These are phyloP conservation scores for Gasteruption jaculator DNA, from an alignment of 2,888 invertebrate genomes.

Conservation along the genomic window DNA sequence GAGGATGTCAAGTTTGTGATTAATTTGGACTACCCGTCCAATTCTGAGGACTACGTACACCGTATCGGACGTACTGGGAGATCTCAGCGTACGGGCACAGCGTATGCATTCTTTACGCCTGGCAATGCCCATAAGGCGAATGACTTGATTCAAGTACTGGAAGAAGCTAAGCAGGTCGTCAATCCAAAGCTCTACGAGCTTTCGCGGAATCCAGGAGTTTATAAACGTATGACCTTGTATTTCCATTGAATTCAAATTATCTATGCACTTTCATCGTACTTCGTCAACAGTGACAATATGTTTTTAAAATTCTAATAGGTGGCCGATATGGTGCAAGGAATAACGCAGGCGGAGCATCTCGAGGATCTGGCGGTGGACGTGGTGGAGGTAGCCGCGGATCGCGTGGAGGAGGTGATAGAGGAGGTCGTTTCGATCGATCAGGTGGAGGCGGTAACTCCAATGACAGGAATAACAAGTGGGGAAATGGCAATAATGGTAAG, in stretches of 20 bases:
- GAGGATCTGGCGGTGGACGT: constrained; percentile 33
- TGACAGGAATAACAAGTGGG: constrained; percentile 41
- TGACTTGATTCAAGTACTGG: constrained; percentile 85
- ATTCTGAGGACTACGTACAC: constrained; percentile 96
- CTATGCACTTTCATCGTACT: constrained; percentile 1
- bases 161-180: constrained; percentile 91
- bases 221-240: constrained; percentile 36
- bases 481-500: constrained; percentile 34
- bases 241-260: background rate
- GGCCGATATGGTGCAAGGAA: constrained; percentile 43
- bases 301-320: constrained; percentile 28
- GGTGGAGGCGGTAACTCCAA: constrained; percentile 27
- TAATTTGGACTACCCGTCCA: constrained; percentile 97
- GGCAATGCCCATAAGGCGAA: constrained; percentile 86
- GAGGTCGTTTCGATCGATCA: constrained; percentile 39
- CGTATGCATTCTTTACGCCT: constrained; percentile 93
- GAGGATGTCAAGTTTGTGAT: constrained; percentile 99
- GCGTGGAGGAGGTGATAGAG: constrained; percentile 38
- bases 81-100: constrained; percentile 87
- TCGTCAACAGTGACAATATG: background rate
- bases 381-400: constrained; percentile 33
- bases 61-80: constrained; percentile 95
- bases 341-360: constrained; percentile 33
- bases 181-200: constrained; percentile 83
- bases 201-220: constrained; percentile 53